Evolutionary conservation across 2,888 invertebrate species (phyloP).

Genomic region (Carterocephalus palaemon): DNA sequence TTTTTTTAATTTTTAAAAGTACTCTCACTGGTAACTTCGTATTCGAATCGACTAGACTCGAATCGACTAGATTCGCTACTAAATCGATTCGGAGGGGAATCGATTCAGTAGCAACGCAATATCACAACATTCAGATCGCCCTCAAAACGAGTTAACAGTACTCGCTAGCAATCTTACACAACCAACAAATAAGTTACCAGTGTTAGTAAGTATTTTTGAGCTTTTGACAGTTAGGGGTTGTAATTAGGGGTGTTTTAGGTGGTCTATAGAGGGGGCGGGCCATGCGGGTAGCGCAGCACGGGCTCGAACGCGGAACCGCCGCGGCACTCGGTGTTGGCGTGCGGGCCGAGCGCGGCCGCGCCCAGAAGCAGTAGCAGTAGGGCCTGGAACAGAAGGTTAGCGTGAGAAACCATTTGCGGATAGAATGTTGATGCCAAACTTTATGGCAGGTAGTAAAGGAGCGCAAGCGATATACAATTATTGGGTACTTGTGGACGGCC

Average conservation of each 20-base stretch:
- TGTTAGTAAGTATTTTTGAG: conserved; percentile 17
- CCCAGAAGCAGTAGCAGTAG: conserved; percentile 95
- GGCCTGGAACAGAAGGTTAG: conserved; percentile 81
- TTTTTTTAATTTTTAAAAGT: conserved; percentile 6
- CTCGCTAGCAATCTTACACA: conserved; percentile 9
- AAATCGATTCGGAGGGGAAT: conserved; percentile 20
- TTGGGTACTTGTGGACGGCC: no score
- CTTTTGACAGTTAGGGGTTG: conserved; percentile 12
- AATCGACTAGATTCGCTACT: conserved; percentile 13
- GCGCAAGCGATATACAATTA: no score
- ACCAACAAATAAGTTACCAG: conserved; percentile 11
- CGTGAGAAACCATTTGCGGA: no score
- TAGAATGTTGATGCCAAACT: no score
- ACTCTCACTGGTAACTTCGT: conserved; percentile 5
- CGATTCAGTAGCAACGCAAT: conserved; percentile 18
- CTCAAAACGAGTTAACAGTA: neutral
- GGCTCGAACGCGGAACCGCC: conserved; percentile 92
- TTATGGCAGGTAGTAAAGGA: no score
- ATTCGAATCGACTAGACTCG: neutral
- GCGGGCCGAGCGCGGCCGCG: conserved; percentile 94
- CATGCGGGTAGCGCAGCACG: conserved; percentile 93
- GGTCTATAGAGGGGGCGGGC: conserved; percentile 90
- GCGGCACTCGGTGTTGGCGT: conserved; percentile 89
- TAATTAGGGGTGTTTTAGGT: neutral
- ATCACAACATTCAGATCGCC: conserved; percentile 16